Base-by-base conservation (phyloP, 2,113 vertebrate genomes). In the Rhinoderma darwinii region DNA sequence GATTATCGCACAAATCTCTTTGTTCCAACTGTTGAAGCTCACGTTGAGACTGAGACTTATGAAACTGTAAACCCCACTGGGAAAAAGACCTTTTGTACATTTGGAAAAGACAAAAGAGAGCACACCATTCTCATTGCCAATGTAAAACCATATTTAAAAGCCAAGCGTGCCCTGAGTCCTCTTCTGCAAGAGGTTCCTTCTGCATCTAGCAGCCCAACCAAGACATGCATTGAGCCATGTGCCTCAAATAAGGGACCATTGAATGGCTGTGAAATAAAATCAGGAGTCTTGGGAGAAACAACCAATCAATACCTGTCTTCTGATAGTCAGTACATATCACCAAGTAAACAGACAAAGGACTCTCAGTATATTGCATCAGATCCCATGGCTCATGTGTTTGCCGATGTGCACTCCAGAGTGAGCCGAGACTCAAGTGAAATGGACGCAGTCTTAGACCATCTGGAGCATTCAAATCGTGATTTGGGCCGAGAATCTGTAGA, bases 1-100 rank as follows among this genome's bases (percentile, higher is more conserved):
- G 98, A 99, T 96, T 99, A 99, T 95, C 97, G 98, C 94, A 99
- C 97, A 96, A 99, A 99, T 94, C 95, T 99, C 94, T 99, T 99
- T 91, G 97, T 99, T 90, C 98, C 98, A 88, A 96, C 96, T 78
- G 98, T 98, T 92, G 98, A 99, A 94, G 93, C 96, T 66, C 96
- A 96, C 0, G 96, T 98, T 92, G 96, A 98, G 94, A 97, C 97
- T 82, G 98, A 99, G 92, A 96, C 96, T 91, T 99, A 98, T 0
- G 98, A 99, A 94, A 96, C 97, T 88, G 96, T 98, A 93, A 98
- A 97, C 92, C 96, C 96, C 90, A 97, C 96, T 0, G 98, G 98
- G 93, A 99, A 99, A 95, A 99, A 99, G 94, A 99, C 98, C 63
- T 99, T 99, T 96, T 99, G 98, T 95, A 99, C 98, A 89, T 99